Conservation (phyloP, 2,888 invertebrate species). For the Clunio marinus region DNA sequence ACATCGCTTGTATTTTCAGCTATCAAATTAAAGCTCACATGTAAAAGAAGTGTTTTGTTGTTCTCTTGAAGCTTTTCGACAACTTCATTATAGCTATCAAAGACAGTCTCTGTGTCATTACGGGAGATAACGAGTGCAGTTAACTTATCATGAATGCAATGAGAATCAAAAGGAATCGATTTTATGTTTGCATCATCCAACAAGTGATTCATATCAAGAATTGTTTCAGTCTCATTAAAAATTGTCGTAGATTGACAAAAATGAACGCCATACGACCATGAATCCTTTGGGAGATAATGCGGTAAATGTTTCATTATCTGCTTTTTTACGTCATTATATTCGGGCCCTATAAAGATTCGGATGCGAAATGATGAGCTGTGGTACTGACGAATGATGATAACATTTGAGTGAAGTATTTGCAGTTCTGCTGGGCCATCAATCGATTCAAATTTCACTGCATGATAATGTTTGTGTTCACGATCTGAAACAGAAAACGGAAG, state of each 20-base stretch:
- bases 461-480: conserved; percentile 23
- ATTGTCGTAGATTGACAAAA: neutral
- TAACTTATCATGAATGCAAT: conserved; percentile 33
- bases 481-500: conserved; percentile 12
- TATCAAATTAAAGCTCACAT: conserved; percentile 8
- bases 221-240: conserved; percentile 26
- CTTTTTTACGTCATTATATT: conserved; percentile 2
- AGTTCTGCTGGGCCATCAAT: conserved; percentile 34
- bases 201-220: conserved; percentile 30
- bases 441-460: conserved; percentile 31
- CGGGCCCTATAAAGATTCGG: conserved; percentile 2
- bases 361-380: conserved; percentile 9
- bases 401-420: conserved; percentile 33
- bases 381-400: conserved; percentile 28
- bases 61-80: conserved; percentile 12
- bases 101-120: conserved; percentile 8
- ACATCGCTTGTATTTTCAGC: conserved; percentile 1
- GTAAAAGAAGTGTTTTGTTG: conserved; percentile 34
- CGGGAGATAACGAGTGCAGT: conserved; percentile 6
- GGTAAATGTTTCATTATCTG: conserved; percentile 7
- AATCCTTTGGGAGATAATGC: neutral
- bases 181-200: neutral
- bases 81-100: neutral
- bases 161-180: conserved; percentile 31
- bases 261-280: conserved; percentile 31